Percentiles rank a stretch among this genome's conserved stretches.
Evolutionary conservation across 2,888 invertebrate genomes (phyloP).

Genomic region (Cerceris ruficornis): DNA sequence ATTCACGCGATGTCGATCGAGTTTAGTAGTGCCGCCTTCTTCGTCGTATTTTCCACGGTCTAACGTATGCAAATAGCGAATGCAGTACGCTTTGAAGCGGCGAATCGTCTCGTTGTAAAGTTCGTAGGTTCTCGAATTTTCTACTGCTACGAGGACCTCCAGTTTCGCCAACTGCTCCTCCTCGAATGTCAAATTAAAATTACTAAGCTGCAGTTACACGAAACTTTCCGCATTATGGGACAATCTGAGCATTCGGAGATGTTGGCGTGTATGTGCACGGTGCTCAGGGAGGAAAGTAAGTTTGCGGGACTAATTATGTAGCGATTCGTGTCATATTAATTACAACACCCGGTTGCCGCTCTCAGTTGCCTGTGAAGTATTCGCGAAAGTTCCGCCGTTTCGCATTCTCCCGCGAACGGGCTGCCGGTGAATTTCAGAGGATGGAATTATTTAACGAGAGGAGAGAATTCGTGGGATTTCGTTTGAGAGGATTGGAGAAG

Average conservation of each 20-base stretch:
- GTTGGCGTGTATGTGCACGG: not conserved
- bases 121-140: conserved; percentile 72
- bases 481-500: too few species aligned
- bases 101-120: conserved; percentile 78
- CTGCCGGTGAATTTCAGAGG: too few species aligned
- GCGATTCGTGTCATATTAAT: not conserved
- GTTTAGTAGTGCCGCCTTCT: conserved; percentile 73
- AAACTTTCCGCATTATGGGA: not conserved
- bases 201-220: not conserved
- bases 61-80: conserved; percentile 80
- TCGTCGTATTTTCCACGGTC: conserved; percentile 67
- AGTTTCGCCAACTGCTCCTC: conserved; percentile 78
- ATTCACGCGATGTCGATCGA: conserved; percentile 76
- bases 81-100: conserved; percentile 72
- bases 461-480: too few species aligned
- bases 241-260: not conserved
- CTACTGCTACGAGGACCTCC: conserved; percentile 75
- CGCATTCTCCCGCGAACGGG: too few species aligned
- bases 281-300: not conserved
- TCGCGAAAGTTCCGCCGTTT: too few species aligned
- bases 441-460: too few species aligned
- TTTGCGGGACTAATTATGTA: not conserved
- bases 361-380: too few species aligned
- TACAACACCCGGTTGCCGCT: not conserved
- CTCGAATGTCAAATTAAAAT: conserved; percentile 67